Percentiles rank a stretch among this genome's conserved stretches.
phyloP scores from a whole-genome alignment of 1,140 invertebrate genomes.

The Cydia pomonella region DNA sequence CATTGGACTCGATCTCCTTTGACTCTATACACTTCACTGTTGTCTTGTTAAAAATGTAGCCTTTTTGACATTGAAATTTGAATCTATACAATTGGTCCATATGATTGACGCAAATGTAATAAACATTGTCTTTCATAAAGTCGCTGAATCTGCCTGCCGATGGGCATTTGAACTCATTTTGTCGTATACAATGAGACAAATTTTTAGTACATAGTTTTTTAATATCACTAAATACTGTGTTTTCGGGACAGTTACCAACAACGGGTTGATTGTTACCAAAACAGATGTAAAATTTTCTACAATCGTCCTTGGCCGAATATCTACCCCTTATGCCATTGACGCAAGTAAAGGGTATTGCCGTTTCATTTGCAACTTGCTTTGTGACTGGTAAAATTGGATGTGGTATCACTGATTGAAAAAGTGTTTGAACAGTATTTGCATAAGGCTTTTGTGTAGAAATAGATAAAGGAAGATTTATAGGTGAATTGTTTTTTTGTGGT shows the following conservation, averaged over 20 bases:
- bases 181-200: conserved; percentile 67
- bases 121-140: conserved; percentile 54
- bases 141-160: conserved; percentile 61
- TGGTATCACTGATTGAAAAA: neutral
- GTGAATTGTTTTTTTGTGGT: neutral
- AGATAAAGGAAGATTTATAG: neutral
- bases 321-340: conserved; percentile 50
- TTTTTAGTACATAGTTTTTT: conserved; percentile 71
- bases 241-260: conserved; percentile 55
- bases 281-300: conserved; percentile 71
- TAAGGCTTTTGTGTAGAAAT: neutral
- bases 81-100: conserved; percentile 53
- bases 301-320: conserved; percentile 62
- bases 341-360: conserved; percentile 36
- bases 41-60: conserved; percentile 58
- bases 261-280: conserved; percentile 52
- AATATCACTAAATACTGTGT: conserved; percentile 69
- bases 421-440: neutral
- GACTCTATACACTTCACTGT: conserved; percentile 48
- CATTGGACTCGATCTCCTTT: conserved; percentile 32
- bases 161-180: conserved; percentile 63
- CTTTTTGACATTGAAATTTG: conserved; percentile 64
- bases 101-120: conserved; percentile 67
- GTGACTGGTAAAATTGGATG: neutral
- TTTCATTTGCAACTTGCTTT: neutral